A percentile compares a stretch with the other conserved stretches of the same genome.
Conservation (phyloP, 2,797 vertebrate species). For the Remorina albescens region DNA sequence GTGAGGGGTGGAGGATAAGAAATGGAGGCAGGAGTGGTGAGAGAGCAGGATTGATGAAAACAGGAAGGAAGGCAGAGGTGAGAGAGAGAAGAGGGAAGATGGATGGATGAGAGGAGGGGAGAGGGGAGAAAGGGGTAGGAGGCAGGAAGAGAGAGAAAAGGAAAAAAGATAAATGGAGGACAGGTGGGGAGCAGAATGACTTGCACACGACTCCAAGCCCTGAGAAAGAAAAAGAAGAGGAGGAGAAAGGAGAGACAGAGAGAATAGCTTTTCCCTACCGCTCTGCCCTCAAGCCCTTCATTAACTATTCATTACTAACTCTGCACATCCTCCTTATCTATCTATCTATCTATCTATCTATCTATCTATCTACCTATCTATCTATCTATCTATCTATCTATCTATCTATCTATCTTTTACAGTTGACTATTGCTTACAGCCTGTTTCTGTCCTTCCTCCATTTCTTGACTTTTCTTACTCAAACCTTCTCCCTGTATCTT, state of each 20-base stretch:
- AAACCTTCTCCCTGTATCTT: slow-evolving; percentile 29
- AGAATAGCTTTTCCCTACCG: slow-evolving; percentile 80
- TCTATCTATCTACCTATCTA: slow-evolving; percentile 69
- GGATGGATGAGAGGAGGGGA: slow-evolving; percentile 40
- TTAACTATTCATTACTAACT: slow-evolving; percentile 80
- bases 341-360: slow-evolving; percentile 68
- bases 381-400: slow-evolving; percentile 62
- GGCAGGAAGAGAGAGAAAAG: slow-evolving; percentile 28
- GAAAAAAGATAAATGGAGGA: slow-evolving; percentile 67
- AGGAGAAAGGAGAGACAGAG: slow-evolving; percentile 61
- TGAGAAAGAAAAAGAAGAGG: slow-evolving; percentile 55
- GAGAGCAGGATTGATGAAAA: slow-evolving; percentile 52
- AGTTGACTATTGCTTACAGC: background rate
- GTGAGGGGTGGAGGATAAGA: slow-evolving; percentile 50
- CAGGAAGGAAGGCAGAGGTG: slow-evolving; percentile 46
- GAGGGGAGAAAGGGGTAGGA: slow-evolving; percentile 35
- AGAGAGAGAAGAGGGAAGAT: slow-evolving; percentile 33
- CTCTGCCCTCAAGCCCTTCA: slow-evolving; percentile 82
- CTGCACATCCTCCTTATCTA: slow-evolving; percentile 60
- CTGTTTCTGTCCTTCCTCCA: slow-evolving; percentile 29
- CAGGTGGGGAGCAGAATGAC: slow-evolving; percentile 72
- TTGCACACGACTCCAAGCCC: slow-evolving; percentile 64
- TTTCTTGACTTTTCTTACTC: slow-evolving; percentile 18
- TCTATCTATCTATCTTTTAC: slow-evolving; percentile 26
- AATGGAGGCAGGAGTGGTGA: slow-evolving; percentile 19